Evolutionary conservation across 2,888 invertebrate genomes (phyloP).

Genomic region (Acrocyrtus sp.): DNA sequence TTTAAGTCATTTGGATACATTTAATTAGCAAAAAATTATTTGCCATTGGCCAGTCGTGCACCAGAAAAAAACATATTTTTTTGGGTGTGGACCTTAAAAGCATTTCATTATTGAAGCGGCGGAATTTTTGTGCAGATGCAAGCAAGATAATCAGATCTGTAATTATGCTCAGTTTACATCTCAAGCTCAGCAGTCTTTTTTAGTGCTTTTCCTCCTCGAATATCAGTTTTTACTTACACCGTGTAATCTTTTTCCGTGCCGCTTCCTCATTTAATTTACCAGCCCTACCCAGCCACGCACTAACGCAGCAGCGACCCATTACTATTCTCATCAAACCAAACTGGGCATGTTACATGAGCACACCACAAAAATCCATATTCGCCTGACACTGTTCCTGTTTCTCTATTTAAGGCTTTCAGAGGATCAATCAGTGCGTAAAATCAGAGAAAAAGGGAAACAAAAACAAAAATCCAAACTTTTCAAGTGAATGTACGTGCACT

Average conservation of each 20-base stretch:
- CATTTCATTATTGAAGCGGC: too few relatives aligned
- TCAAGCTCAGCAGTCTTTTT: constrained; percentile 14
- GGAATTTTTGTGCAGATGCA: too few relatives aligned
- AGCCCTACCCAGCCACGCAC: too few relatives aligned
- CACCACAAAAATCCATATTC: not conserved
- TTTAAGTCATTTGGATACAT: not conserved
- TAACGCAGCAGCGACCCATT: not conserved
- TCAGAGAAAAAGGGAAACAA: not conserved
- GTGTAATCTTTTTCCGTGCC: constrained; percentile 24
- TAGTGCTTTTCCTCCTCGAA: constrained; percentile 2
- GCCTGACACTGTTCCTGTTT: not conserved
- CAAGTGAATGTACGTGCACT: too few relatives aligned
- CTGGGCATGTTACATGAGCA: not conserved
- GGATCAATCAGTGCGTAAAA: constrained; percentile 42
- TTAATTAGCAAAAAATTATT: not conserved
- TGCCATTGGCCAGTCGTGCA: not conserved
- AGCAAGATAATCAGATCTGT: too few relatives aligned
- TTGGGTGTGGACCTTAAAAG: too few relatives aligned
- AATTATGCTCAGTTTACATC: not conserved
- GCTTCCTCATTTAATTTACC: constrained; percentile 35
- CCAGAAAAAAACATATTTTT: not conserved
- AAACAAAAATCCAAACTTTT: too few relatives aligned
- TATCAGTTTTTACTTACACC: not conserved
- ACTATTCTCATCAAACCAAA: not conserved
- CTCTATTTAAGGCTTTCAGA: constrained; percentile 4